Conservation (phyloP, 2,113 vertebrate species). For the Panthera uncia region DNA sequence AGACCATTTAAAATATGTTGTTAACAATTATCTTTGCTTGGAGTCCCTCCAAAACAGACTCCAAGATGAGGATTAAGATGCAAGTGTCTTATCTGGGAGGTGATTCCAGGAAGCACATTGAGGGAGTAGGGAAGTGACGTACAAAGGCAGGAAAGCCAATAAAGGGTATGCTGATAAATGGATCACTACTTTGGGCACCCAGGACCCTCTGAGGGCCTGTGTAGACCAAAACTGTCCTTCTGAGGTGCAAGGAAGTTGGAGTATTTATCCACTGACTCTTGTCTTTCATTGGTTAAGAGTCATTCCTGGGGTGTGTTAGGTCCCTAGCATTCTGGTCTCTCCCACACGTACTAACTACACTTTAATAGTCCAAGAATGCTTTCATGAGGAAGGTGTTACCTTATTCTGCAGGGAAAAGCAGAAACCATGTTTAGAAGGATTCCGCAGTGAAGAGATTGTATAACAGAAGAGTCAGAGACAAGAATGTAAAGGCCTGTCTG, state of each 20-base stretch:
- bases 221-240: not conserved
- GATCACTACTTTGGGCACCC: not conserved
- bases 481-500: not conserved
- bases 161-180: not conserved
- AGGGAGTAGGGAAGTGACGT: not conserved
- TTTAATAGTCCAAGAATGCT: not conserved
- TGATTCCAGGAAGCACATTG: not conserved
- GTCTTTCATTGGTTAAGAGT: not conserved
- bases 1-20: not conserved
- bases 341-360: not conserved
- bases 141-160: not conserved
- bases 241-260: not conserved
- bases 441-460: not conserved
- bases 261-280: not conserved
- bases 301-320: not conserved
- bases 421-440: not conserved
- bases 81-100: not conserved
- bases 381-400: not conserved
- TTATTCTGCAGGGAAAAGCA: not conserved
- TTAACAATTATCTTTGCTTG: conserved; percentile 4
- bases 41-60: not conserved
- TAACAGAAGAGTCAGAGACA: not conserved
- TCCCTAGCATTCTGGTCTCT: not conserved
- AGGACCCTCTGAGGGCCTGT: not conserved
- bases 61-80: not conserved